These are phyloP conservation scores for Dryobotodes eremita DNA, from an alignment of 2,888 invertebrate genomes.

Conservation along the genomic window DNA sequence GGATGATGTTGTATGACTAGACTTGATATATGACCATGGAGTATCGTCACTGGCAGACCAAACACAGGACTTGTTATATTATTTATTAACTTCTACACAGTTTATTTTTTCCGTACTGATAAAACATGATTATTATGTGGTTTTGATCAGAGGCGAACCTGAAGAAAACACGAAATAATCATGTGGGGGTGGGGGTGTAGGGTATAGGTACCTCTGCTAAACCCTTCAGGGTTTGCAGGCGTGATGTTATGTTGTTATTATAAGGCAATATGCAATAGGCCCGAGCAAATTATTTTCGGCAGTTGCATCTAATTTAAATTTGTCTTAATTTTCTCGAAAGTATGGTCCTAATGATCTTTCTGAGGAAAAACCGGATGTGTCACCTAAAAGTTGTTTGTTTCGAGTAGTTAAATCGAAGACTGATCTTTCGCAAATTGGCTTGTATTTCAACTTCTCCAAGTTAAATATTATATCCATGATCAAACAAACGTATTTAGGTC, in stretches of 20 bases:
- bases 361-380: too few species aligned
- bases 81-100: not conserved
- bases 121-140: not conserved
- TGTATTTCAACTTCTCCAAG: too few species aligned
- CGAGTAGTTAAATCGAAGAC: not conserved
- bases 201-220: not conserved
- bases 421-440: not conserved
- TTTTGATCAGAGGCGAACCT: not conserved
- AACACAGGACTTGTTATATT: not conserved
- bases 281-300: not conserved
- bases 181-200: not conserved
- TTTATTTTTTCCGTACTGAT: not conserved
- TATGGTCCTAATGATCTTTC: not conserved
- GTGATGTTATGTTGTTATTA: not conserved
- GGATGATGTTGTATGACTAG: not conserved
- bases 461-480: not conserved
- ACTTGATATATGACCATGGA: too few species aligned
- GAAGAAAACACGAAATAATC: not conserved
- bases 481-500: constrained; percentile 27
- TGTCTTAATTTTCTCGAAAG: not conserved
- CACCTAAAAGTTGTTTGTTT: too few species aligned
- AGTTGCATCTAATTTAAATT: not conserved
- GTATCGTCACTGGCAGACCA: not conserved
- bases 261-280: not conserved
- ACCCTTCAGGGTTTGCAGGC: not conserved